Conservation (phyloP, 2,888 invertebrate genomes). For the Strigamia transsilvanica region DNA sequence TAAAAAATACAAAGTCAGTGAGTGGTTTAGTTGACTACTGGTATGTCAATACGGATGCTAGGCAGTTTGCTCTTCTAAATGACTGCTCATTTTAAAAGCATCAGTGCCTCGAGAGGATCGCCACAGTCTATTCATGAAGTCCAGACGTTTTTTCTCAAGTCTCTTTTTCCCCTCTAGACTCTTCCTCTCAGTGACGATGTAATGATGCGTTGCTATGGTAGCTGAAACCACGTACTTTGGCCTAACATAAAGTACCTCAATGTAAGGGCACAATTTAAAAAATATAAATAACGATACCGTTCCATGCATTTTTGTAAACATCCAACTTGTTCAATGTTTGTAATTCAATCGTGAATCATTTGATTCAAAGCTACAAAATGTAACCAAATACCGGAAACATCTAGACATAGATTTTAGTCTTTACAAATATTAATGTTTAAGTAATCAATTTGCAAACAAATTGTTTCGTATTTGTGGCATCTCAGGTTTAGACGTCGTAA, state of each 20-base stretch:
- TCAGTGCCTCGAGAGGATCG: slow-evolving; percentile 42
- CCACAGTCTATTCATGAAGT: slow-evolving; percentile 29
- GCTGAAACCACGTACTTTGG: slow-evolving; percentile 6
- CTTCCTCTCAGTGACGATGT: slow-evolving; percentile 13
- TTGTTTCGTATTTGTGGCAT: too few species aligned
- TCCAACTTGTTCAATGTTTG: too few species aligned
- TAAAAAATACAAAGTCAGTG: neutral
- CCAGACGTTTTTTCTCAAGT: slow-evolving; percentile 37
- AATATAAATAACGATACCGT: neutral
- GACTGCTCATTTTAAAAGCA: slow-evolving; percentile 33
- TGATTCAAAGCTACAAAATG: too few species aligned
- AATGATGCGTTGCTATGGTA: slow-evolving; percentile 39
- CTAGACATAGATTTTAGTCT: too few species aligned
- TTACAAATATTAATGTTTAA: too few species aligned
- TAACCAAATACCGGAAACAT: too few species aligned
- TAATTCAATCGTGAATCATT: too few species aligned
- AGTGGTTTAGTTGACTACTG: neutral
- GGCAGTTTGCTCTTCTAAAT: slow-evolving; percentile 36
- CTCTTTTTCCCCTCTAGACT: neutral
- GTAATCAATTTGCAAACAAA: too few species aligned
- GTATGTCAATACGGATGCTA: slow-evolving; percentile 24
- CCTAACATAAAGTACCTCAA: neutral
- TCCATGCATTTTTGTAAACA: neutral
- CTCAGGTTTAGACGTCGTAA: too few species aligned
- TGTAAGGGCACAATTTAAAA: neutral